Evolutionary conservation across 2,113 vertebrate species (phyloP).

Genomic region (Grantiella picta): DNA sequence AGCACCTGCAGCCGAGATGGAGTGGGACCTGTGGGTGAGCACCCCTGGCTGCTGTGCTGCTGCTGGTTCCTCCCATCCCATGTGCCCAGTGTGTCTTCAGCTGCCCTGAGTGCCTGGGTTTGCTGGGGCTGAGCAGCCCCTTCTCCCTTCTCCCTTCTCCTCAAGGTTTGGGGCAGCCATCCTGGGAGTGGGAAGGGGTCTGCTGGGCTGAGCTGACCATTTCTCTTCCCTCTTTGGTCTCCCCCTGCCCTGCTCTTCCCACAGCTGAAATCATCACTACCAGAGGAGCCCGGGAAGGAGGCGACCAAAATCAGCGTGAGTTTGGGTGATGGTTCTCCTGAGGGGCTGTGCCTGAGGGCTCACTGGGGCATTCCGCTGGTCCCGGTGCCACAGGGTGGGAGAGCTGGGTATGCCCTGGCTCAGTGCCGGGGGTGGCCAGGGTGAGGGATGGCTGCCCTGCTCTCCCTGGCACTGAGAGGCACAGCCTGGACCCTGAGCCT

Average conservation of each 20-base stretch:
- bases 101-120: neutral
- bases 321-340: constrained; percentile 41
- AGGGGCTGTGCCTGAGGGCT: neutral
- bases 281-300: constrained; percentile 83
- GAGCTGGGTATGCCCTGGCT: neutral
- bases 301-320: constrained; percentile 97
- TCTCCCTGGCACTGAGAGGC: neutral
- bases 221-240: neutral
- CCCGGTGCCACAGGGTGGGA: neutral
- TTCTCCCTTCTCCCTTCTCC: neutral
- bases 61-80: fast-evolving
- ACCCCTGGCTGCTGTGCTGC: neutral
- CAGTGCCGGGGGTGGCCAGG: neutral
- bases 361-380: neutral
- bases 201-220: neutral
- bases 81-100: neutral
- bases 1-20: neutral
- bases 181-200: neutral
- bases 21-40: neutral
- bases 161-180: neutral
- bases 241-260: neutral
- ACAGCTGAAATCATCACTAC: constrained; percentile 79
- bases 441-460: neutral
- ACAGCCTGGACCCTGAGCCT: neutral
- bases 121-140: neutral